phyloP scores from a whole-genome alignment of 2,888 invertebrate species.

The Macroteleia sp. region DNA sequence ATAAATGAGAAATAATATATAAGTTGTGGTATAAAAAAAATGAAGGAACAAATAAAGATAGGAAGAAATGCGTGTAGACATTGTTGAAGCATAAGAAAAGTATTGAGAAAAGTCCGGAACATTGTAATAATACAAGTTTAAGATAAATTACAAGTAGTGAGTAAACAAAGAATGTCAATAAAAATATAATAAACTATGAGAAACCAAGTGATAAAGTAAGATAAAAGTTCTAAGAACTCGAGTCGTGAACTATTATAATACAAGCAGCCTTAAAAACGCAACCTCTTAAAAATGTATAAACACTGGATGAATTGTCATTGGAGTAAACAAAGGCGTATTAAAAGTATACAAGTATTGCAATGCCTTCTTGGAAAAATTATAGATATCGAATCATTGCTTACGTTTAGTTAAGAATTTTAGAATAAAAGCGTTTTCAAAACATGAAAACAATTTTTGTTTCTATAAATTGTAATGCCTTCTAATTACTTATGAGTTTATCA shows the following conservation, averaged over 20 bases:
- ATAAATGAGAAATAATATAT: not conserved
- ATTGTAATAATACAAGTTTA: not conserved
- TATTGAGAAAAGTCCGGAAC: not conserved
- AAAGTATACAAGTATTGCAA: constrained; percentile 2
- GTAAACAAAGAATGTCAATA: constrained; percentile 5
- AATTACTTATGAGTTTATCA: too few species aligned
- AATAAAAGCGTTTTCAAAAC: too few species aligned
- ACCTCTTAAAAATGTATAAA: constrained; percentile 15
- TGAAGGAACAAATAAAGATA: not conserved
- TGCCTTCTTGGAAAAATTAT: constrained; percentile 11
- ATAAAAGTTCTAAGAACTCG: constrained; percentile 15
- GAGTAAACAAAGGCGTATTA: constrained; percentile 35
- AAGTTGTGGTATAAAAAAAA: too few species aligned
- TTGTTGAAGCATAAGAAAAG: not conserved
- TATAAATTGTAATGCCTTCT: too few species aligned
- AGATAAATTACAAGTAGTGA: too few species aligned
- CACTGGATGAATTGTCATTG: constrained; percentile 12
- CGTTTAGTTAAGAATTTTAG: not conserved
- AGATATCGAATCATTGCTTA: constrained; percentile 6
- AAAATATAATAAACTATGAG: constrained; percentile 11
- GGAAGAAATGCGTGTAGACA: not conserved
- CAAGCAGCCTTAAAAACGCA: constrained; percentile 5
- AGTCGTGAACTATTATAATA: constrained; percentile 10
- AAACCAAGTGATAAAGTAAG: not conserved
- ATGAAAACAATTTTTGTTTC: too few species aligned